A percentile compares a stretch with the other conserved stretches of the same genome.
phyloP scores from a whole-genome alignment of 2,797 vertebrate species.

The Poecile montanus region DNA sequence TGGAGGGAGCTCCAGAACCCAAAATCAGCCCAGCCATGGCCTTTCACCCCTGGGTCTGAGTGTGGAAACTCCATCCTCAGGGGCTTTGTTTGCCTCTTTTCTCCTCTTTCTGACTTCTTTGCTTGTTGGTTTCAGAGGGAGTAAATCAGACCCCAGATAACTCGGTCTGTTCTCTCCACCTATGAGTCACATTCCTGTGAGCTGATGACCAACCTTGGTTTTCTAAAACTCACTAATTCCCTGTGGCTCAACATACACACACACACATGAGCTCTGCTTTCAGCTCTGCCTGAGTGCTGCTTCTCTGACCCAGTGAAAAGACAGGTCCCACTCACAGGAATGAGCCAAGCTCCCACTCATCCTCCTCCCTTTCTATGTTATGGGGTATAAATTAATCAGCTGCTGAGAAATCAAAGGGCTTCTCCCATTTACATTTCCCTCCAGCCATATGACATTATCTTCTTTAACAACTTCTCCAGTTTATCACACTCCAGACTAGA shows the following conservation, averaged over 20 bases:
- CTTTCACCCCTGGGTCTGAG: neutral
- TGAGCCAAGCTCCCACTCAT: neutral
- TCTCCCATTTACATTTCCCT: neutral
- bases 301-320: neutral
- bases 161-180: neutral
- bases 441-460: neutral
- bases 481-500: neutral
- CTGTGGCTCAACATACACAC: neutral
- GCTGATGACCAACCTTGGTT: neutral
- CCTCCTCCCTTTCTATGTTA: neutral
- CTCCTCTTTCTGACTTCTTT: neutral
- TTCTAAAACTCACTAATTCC: neutral
- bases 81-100: neutral
- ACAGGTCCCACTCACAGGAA: neutral
- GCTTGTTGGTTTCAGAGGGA: neutral
- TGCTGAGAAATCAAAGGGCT: neutral
- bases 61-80: neutral
- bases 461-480: neutral
- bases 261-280: neutral
- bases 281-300: neutral
- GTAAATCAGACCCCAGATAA: neutral
- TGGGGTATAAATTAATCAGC: neutral
- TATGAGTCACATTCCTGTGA: neutral
- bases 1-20: neutral
- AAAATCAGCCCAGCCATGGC: fast-evolving